phyloP scores from a whole-genome alignment of 2,113 vertebrate genomes.

The Zingel zingel region DNA sequence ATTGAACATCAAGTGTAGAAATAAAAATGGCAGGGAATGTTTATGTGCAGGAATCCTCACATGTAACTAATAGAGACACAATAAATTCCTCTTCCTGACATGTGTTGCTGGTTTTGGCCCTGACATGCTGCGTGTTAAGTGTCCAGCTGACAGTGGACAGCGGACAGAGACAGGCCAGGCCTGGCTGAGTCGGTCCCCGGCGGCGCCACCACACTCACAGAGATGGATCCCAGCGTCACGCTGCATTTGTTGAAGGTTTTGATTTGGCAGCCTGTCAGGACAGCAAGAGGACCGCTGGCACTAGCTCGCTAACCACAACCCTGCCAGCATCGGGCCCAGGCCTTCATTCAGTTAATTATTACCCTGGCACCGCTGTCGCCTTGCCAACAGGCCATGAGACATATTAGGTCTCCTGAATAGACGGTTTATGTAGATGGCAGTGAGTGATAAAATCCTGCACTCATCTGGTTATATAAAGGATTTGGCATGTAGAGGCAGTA shows the following conservation, averaged over 20 bases:
- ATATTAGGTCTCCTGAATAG: constrained; percentile 31
- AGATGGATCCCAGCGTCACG: constrained; percentile 47
- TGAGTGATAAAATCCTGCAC: constrained; percentile 24
- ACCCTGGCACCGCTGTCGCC: constrained; percentile 25
- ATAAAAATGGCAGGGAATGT: too few species aligned
- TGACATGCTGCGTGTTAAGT: constrained; percentile 16
- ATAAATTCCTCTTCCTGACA: too few species aligned
- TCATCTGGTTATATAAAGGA: constrained; percentile 33
- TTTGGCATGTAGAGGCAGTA: constrained; percentile 6
- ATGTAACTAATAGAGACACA: too few species aligned
- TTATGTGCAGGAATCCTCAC: too few species aligned
- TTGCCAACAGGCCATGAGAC: constrained; percentile 34
- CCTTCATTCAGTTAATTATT: constrained; percentile 39
- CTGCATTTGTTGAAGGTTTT: constrained; percentile 57
- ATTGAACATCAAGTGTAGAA: too few species aligned
- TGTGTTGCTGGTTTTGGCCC: too few species aligned
- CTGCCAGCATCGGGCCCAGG: constrained; percentile 32
- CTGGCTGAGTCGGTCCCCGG: background rate
- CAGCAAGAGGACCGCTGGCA: constrained; percentile 48
- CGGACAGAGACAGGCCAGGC: constrained; percentile 18
- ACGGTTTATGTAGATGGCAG: constrained; percentile 37
- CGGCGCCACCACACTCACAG: constrained; percentile 46
- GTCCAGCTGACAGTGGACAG: constrained; percentile 48
- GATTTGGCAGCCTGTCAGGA: constrained; percentile 47
- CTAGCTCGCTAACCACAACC: constrained; percentile 36